A percentile compares a stretch with the other conserved stretches of the same genome.
phyloP scores from a whole-genome alignment of 2,888 invertebrate species.

The Aleiodes testaceus region DNA sequence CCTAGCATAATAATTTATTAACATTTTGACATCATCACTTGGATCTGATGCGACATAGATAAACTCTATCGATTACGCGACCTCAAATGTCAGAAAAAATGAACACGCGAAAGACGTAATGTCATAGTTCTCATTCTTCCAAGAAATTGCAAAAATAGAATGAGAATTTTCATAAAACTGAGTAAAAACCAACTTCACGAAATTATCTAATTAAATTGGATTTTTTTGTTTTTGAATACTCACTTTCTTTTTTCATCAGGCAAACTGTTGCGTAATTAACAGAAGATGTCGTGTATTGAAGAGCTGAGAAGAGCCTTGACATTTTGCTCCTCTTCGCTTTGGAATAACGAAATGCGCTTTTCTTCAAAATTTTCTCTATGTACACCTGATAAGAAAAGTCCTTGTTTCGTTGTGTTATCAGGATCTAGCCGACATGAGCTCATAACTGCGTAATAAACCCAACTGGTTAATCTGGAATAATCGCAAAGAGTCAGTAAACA shows the following conservation, averaged over 20 bases:
- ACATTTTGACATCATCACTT: background rate
- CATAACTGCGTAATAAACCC: no score
- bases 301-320: constrained; percentile 23
- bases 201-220: constrained; percentile 1
- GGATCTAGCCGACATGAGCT: no score
- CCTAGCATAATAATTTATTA: background rate
- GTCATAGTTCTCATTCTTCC: background rate
- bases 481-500: no score
- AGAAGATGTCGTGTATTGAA: constrained; percentile 14
- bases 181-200: background rate
- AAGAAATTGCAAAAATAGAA: background rate
- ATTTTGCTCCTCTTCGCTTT: constrained; percentile 15
- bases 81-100: constrained; percentile 13
- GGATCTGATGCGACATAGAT: background rate
- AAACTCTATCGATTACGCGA: constrained; percentile 2
- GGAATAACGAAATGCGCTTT: constrained; percentile 19
- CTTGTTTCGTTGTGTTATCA: no score
- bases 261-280: constrained; percentile 8
- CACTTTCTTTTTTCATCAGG: constrained; percentile 13
- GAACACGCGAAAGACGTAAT: background rate
- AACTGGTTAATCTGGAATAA: no score
- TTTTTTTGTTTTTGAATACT: background rate
- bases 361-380: background rate
- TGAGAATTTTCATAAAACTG: background rate
- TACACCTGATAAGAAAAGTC: no score